These are phyloP conservation scores for Cirrhinus molitorella DNA, from an alignment of 2,797 vertebrate genomes.

Conservation along the genomic window DNA sequence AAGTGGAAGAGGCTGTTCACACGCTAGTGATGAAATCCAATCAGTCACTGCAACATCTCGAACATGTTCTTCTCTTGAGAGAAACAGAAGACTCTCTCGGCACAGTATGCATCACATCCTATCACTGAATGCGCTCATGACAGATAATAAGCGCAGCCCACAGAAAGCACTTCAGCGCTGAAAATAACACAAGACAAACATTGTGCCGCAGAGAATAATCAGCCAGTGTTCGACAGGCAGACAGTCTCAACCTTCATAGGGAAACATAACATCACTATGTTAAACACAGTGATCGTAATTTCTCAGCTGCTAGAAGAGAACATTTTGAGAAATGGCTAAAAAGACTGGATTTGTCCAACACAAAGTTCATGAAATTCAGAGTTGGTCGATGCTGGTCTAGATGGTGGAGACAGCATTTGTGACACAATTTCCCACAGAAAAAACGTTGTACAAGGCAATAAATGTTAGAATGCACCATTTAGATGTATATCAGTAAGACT, in stretches of 20 bases:
- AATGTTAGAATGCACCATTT: background rate
- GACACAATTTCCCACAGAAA: background rate
- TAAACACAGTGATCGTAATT: background rate
- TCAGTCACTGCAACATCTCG: conserved; percentile 84
- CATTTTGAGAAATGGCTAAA: background rate
- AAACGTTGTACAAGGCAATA: background rate
- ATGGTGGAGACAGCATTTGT: background rate
- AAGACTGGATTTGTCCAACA: background rate
- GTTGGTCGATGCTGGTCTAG: background rate
- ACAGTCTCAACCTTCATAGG: background rate
- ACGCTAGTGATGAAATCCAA: conserved; percentile 90
- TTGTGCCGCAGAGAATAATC: background rate
- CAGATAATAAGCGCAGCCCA: conserved; percentile 11
- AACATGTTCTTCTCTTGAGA: conserved; percentile 81
- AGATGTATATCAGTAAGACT: background rate
- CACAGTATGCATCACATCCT: conserved; percentile 72
- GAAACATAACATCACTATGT: background rate
- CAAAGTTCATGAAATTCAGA: background rate
- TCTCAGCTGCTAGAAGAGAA: background rate
- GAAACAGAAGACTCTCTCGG: conserved; percentile 80
- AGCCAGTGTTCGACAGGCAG: background rate
- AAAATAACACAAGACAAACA: conserved; percentile 29
- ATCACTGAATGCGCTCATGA: background rate
- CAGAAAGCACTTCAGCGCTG: conserved; percentile 2
- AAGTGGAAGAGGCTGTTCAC: conserved; percentile 92